Conservation (phyloP, 2,797 vertebrate genomes). For the Centropyge bicolor region DNA sequence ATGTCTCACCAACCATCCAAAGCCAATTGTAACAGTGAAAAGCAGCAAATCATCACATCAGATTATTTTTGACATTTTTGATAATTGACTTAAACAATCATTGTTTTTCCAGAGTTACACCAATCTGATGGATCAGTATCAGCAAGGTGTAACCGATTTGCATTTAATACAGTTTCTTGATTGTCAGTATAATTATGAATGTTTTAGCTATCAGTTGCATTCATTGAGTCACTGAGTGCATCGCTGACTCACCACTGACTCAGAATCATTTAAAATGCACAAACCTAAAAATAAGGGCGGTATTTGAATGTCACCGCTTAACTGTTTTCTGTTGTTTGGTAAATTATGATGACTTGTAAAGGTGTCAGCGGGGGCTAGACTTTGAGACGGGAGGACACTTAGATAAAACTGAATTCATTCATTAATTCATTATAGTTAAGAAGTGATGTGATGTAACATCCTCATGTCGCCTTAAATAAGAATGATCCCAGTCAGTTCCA, state of each 20-base stretch:
- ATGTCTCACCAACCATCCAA: no score
- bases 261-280: constrained; percentile 1
- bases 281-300: background rate
- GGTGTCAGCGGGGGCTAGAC: background rate
- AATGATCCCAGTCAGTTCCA: background rate
- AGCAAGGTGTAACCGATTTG: background rate
- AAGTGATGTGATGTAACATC: background rate
- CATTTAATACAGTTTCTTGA: background rate
- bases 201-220: constrained; percentile 12
- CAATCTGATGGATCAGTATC: background rate
- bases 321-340: background rate
- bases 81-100: background rate
- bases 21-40: background rate
- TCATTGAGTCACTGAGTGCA: background rate
- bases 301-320: constrained; percentile 11
- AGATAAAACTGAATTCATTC: background rate
- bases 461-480: background rate
- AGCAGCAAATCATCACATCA: background rate
- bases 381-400: background rate
- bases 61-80: background rate
- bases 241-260: constrained; percentile 16
- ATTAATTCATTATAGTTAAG: background rate
- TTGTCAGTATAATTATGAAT: background rate
- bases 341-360: background rate
- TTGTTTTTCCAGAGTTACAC: background rate